Percentiles rank a stretch among this genome's conserved stretches.
Evolutionary conservation across 2,888 invertebrate species (phyloP).

Genomic region (Meghimatium bilineatum): DNA sequence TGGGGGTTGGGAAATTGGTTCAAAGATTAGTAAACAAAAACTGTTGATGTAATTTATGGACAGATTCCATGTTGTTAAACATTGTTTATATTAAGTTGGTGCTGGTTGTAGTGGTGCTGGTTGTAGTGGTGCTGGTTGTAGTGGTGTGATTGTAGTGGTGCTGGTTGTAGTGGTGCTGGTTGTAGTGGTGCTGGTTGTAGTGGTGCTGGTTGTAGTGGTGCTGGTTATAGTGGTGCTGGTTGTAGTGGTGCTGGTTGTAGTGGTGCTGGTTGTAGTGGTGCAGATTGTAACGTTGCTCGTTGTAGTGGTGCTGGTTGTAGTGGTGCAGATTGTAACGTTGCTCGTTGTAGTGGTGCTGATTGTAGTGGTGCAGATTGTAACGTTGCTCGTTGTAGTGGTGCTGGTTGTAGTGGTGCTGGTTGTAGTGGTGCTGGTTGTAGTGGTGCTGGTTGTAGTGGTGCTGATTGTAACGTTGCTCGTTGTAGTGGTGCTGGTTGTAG

Average conservation of each 20-base stretch:
- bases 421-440: background rate
- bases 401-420: background rate
- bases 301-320: too few relatives aligned
- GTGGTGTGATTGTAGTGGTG: background rate
- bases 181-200: background rate
- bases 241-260: background rate
- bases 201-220: background rate
- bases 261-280: too few relatives aligned
- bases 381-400: too few relatives aligned
- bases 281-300: too few relatives aligned
- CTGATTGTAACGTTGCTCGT: too few relatives aligned
- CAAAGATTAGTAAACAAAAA: too few relatives aligned
- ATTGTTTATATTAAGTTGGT: background rate
- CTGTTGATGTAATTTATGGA: too few relatives aligned
- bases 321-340: too few relatives aligned
- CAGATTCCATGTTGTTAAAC: too few relatives aligned
- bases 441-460: background rate
- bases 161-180: background rate
- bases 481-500: background rate
- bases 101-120: background rate
- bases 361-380: too few relatives aligned
- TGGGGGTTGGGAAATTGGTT: too few relatives aligned
- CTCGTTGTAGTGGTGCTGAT: too few relatives aligned
- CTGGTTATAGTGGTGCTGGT: background rate
- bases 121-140: background rate